These are phyloP conservation scores for Subacronicta megacephala DNA, from an alignment of 2,888 invertebrate species.

Conservation along the genomic window DNA sequence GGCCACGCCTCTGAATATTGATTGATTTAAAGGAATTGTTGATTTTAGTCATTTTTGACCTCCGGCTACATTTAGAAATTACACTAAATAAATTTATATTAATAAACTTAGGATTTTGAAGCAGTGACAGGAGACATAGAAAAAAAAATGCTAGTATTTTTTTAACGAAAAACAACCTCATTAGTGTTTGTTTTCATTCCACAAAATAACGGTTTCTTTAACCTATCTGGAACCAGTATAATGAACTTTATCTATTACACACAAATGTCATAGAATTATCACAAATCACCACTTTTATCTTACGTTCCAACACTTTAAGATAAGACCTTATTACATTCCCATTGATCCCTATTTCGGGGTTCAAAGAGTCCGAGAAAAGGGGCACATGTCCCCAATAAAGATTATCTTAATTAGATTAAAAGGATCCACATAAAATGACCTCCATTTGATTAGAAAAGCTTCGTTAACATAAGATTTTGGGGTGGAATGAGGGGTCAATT, in stretches of 20 bases:
- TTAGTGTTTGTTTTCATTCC: too few species aligned
- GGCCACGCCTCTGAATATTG: too few species aligned
- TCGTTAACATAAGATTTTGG: slow-evolving; percentile 13
- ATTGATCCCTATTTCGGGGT: slow-evolving; percentile 33
- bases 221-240: background rate
- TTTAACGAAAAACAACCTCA: too few species aligned
- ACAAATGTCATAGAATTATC: background rate
- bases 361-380: slow-evolving; percentile 24
- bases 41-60: too few species aligned
- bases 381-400: slow-evolving; percentile 47
- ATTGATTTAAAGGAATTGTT: too few species aligned
- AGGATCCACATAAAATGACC: slow-evolving; percentile 41
- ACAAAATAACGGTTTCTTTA: background rate
- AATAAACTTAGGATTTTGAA: too few species aligned
- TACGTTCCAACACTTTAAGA: slow-evolving; percentile 12
- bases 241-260: background rate
- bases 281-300: slow-evolving; percentile 4
- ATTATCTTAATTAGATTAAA: slow-evolving; percentile 56
- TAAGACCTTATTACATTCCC: slow-evolving; percentile 21
- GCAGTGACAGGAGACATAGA: too few species aligned
- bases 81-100: too few species aligned
- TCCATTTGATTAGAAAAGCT: slow-evolving; percentile 46
- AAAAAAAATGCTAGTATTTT: too few species aligned
- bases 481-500: slow-evolving; percentile 14
- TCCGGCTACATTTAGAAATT: too few species aligned